Evolutionary conservation across 2,113 vertebrate species (phyloP).

Genomic region (Physeter macrocephalus): DNA sequence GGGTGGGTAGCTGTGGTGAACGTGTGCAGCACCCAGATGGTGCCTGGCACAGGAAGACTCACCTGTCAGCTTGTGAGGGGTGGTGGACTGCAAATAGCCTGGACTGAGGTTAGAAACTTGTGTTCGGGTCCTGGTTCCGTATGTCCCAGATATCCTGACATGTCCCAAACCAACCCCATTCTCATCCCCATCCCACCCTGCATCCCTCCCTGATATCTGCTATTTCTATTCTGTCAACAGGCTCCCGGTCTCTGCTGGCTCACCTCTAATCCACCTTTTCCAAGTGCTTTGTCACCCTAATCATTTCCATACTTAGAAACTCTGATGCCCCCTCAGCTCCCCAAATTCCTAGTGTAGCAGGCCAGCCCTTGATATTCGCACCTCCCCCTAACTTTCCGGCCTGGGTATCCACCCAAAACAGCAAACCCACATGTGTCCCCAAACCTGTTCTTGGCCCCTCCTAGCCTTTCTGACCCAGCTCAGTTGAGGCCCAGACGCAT

Average conservation of each 20-base stretch:
- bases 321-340: not conserved
- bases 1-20: not conserved
- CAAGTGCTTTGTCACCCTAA: not conserved
- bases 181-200: not conserved
- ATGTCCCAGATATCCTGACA: not conserved
- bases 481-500: not conserved
- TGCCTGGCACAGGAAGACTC: not conserved
- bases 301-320: not conserved
- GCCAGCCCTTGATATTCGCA: not conserved
- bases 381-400: not conserved
- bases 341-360: not conserved
- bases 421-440: not conserved
- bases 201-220: not conserved
- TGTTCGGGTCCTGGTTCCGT: not conserved
- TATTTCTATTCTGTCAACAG: not conserved
- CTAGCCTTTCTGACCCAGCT: not conserved
- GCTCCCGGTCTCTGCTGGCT: not conserved
- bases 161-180: not conserved
- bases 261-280: not conserved
- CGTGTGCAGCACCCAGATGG: rapidly evolving
- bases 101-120: not conserved
- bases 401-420: not conserved
- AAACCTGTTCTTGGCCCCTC: not conserved
- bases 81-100: not conserved
- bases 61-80: not conserved